Evolutionary conservation across 2,888 invertebrate species (phyloP), one percentile per base, ranked within the genome.

Genomic region (Hydriomena furcata): DNA sequence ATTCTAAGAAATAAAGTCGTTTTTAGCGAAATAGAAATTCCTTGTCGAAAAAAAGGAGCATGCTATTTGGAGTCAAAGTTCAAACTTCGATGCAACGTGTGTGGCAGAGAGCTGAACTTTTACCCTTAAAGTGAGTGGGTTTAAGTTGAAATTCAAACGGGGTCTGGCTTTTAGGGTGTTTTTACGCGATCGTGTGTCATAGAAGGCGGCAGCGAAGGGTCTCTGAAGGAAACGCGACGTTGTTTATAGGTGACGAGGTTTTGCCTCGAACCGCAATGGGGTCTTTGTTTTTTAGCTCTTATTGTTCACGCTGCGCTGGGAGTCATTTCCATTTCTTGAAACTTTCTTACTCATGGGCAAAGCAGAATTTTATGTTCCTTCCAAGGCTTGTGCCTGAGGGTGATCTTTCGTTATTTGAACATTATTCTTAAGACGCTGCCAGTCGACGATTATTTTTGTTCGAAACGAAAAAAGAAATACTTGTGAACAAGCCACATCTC

Each of bases 211-310:
- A 58, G 65, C 61, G 66, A 64, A 64, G 68, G 66, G 66, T 24
- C 21, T 66, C 30, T 66, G 61, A 65, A 63, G 65, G 65, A 69
- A 75, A 74, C 70, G 70, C 67, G 68, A 66, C 71, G 69, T 68
- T 69, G 71, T 75, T 76, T 82, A 68, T 76, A 77, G 80, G 79
- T 79, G 79, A 79, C 76, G 71, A 73, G 74, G 73, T 78, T 76
- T 75, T 71, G 66, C 71, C 54, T 60, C 60, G 42, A 58, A 58
- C 55, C 50, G 55, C 62, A 61, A 58, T 50, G 53, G 60, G 40
- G 54, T 61, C 65, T 62, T 58, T 72, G 69, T 68, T 72, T 68
- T 60, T 38, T 48, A 34, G 46, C 54, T 65, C 53, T 60, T 49
- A 65, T 60, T 62, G 52, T 58, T 62, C 59, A 59, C 56, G 35